Percentiles rank a stretch among this genome's conserved stretches.
Evolutionary conservation across 2,113 vertebrate species (phyloP).

Genomic region (Megaceryle torquata): DNA sequence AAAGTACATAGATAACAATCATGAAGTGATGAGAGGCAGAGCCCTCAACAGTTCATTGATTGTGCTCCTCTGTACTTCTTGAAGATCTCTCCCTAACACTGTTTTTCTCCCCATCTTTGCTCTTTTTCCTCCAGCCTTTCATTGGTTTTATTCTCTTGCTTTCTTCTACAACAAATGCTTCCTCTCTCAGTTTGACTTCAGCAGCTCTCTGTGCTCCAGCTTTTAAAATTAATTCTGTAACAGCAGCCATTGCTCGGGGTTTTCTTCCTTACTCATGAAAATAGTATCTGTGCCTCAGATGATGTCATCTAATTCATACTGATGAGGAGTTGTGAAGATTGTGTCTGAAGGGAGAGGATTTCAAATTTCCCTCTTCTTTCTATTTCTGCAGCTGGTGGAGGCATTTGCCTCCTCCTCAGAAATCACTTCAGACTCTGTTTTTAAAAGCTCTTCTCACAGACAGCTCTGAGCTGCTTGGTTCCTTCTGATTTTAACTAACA

Average conservation of each 20-base stretch:
- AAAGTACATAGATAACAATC: not conserved
- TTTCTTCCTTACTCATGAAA: not conserved
- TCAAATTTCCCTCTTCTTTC: slow-evolving; percentile 53
- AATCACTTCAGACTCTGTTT: slow-evolving; percentile 3
- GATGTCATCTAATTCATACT: not conserved
- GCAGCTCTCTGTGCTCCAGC: not conserved
- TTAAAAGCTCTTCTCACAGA: not conserved
- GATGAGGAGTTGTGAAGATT: not conserved
- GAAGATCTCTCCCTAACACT: not conserved
- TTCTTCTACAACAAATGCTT: not conserved
- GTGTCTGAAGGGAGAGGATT: not conserved
- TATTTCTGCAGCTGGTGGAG: slow-evolving; percentile 15
- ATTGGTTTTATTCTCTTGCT: not conserved
- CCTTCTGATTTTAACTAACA: slow-evolving; percentile 29
- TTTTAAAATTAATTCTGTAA: not conserved
- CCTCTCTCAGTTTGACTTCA: not conserved
- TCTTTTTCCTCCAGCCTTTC: not conserved
- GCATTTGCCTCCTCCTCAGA: not conserved
- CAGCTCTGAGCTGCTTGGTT: not conserved
- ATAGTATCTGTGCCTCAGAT: not conserved
- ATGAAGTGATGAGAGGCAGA: not conserved
- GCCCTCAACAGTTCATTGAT: not conserved
- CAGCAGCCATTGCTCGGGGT: not conserved
- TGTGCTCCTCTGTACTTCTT: not conserved
- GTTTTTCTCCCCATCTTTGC: not conserved